Evolutionary conservation across 2,888 invertebrate species (phyloP), one percentile per base, ranked within the genome.

Genomic region (Tipula unca): DNA sequence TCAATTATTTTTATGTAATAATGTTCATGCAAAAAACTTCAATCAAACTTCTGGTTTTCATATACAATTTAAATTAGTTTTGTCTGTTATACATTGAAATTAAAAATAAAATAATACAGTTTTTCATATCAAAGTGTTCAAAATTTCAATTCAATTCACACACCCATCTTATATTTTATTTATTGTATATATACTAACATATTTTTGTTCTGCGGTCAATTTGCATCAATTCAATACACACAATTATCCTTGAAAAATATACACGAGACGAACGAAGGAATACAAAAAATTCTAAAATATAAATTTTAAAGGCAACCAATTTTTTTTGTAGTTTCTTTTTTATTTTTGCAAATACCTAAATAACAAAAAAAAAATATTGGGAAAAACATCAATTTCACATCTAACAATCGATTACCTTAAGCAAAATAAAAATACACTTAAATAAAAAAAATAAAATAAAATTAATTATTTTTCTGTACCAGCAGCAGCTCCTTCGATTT

Each of bases 321-420:
- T 69, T 69, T 25, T 69, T 25, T 17, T 5, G 6, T 39, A 10
- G 1, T 39, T 39, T 39, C 8, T 39, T 39, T 42, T 42, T 42
- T 42, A n/a, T 48, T 69, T n/a, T 69, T 69, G 20, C 10, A 69
- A 25, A 54, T 54, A 54, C 48, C 4, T 17, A 17, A 25, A 25
- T 10, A 48, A 17, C n/a, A 48, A 6, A 39, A 3, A 39, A 25
- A 54, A 54, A 69, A 25, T 69, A 69, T 69, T 69, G 69, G 13
- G 69, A 69, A 69, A 69, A 69, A 48, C 69, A 69, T 69, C 69
- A 69, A 69, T 69, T 69, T 69, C 25, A 69, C 69, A 69, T 69
- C 69, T 69, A 69, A 69, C 69, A 69, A 69, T 69, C 25, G 69
- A 69, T 69, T 69, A 69, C 69, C 69, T 69, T 69, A 69, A 69